phyloP scores from a whole-genome alignment of 2,797 vertebrate species.

The Amblyraja radiata region DNA sequence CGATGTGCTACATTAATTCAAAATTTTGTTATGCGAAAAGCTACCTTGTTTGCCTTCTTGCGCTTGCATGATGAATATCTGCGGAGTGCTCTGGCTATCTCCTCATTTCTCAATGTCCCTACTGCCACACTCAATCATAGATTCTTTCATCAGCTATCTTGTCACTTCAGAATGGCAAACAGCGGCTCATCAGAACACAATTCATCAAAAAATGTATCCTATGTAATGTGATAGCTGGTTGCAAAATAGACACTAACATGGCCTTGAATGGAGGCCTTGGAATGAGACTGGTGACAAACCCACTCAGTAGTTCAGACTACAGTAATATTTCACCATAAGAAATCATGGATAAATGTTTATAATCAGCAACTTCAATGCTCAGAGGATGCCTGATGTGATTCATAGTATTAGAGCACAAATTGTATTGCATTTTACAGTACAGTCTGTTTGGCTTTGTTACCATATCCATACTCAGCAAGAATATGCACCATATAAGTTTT shows the following conservation, averaged over 20 bases:
- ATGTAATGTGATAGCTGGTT: conserved; percentile 58
- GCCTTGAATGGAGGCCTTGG: conserved; percentile 59
- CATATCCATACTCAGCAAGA: not conserved
- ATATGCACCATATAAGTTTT: not conserved
- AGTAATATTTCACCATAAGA: conserved; percentile 56
- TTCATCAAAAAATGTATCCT: conserved; percentile 60
- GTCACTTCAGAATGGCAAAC: conserved; percentile 58
- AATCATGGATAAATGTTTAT: conserved; percentile 48
- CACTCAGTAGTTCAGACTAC: conserved; percentile 42
- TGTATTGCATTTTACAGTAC: not conserved
- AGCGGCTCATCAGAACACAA: conserved; percentile 61
- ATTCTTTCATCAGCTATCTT: conserved; percentile 59
- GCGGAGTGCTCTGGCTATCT: conserved; percentile 45
- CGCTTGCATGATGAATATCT: conserved; percentile 49
- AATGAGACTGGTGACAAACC: conserved; percentile 56
- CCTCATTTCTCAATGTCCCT: conserved; percentile 46
- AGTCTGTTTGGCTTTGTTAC: not conserved
- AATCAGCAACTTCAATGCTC: not conserved
- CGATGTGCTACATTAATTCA: conserved; percentile 46
- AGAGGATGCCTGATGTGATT: not conserved
- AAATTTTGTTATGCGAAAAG: conserved; percentile 42
- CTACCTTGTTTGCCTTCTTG: conserved; percentile 41
- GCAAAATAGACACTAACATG: conserved; percentile 45
- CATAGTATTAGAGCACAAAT: not conserved
- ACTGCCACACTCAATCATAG: conserved; percentile 54